A percentile compares a stretch with the other conserved stretches of the same genome.
phyloP scores from a whole-genome alignment of 2,113 vertebrate genomes.

The Raja brachyura region DNA sequence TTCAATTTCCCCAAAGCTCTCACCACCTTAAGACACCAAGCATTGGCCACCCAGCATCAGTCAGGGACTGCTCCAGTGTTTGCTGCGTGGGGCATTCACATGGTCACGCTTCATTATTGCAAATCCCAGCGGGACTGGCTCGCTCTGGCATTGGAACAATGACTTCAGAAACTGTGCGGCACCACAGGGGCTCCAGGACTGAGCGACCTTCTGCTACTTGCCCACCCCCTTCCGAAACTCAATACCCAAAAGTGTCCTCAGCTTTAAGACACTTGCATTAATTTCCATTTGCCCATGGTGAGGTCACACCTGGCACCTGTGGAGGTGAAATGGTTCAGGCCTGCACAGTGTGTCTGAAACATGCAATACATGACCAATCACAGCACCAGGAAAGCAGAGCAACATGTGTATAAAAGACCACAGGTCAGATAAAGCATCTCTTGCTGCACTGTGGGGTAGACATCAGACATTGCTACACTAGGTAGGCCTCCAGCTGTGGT shows the following conservation, averaged over 20 bases:
- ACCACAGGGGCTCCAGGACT: constrained; percentile 17
- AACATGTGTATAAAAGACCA: constrained; percentile 32
- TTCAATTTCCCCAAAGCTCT: constrained; percentile 22
- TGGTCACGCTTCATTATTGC: constrained; percentile 10
- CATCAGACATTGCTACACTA: not conserved
- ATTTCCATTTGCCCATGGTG: not conserved
- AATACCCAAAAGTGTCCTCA: not conserved
- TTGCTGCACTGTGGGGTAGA: not conserved
- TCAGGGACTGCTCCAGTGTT: not conserved
- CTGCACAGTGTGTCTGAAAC: constrained; percentile 36
- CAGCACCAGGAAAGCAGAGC: constrained; percentile 28
- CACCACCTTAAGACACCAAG: constrained; percentile 39
- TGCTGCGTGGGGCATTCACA: not conserved
- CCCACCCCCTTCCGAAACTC: constrained; percentile 45
- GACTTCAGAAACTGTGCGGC: constrained; percentile 26
- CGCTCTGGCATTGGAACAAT: not conserved
- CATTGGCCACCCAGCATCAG: constrained; percentile 40
- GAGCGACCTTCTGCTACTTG: not conserved
- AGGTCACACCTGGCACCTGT: not conserved
- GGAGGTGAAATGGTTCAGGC: not conserved
- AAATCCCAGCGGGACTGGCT: not conserved
- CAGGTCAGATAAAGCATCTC: not conserved
- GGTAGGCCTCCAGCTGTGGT: too few relatives aligned
- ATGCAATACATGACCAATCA: constrained; percentile 16
- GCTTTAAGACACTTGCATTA: not conserved